These are phyloP conservation scores for Eretmochelys imbricata DNA, from an alignment of 2,113 vertebrate genomes.

Conservation along the genomic window DNA sequence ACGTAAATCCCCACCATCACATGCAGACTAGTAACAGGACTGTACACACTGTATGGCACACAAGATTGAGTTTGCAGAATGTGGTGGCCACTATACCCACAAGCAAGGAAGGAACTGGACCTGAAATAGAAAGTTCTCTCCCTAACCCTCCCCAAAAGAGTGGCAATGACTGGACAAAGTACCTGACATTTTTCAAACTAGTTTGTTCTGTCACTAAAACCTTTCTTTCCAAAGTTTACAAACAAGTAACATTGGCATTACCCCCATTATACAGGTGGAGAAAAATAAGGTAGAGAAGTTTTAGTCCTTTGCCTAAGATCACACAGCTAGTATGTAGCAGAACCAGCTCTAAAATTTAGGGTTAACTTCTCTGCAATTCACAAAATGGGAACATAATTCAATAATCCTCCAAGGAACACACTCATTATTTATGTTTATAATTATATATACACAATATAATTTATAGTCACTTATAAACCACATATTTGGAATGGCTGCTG, in stretches of 20 bases:
- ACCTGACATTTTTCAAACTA: background rate
- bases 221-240: background rate
- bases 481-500: background rate
- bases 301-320: background rate
- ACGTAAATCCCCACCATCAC: background rate
- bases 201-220: background rate
- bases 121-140: background rate
- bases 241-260: background rate
- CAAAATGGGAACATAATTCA: background rate
- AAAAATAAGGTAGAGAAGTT: background rate
- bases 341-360: background rate
- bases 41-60: background rate
- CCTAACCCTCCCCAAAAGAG: background rate
- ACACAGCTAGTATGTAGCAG: fast-evolving
- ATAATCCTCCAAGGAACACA: background rate
- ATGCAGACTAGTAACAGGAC: background rate
- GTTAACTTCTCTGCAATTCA: background rate
- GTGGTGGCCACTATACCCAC: background rate
- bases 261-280: background rate
- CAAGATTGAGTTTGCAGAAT: too few species aligned
- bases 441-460: background rate
- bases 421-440: background rate
- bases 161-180: background rate
- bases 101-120: background rate
- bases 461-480: background rate